These are phyloP conservation scores for Drosophila yakuba DNA, from an alignment of 1,140 invertebrate genomes.

Conservation along the genomic window DNA sequence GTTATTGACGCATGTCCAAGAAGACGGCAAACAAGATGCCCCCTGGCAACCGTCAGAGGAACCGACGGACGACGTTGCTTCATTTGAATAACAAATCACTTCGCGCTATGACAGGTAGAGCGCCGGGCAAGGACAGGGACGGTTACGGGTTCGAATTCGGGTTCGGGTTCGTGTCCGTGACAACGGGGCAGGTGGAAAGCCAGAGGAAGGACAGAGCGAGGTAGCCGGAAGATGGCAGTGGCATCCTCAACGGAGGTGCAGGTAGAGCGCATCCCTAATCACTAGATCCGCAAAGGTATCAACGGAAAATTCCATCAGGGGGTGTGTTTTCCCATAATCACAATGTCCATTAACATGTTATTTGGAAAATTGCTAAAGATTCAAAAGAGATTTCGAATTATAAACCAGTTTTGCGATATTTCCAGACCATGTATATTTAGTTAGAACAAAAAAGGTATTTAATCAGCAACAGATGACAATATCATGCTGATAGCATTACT, in stretches of 20 bases:
- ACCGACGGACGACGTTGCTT: slow-evolving; percentile 46
- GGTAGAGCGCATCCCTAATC: slow-evolving; percentile 9
- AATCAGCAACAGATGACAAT: slow-evolving; percentile 16
- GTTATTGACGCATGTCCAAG: slow-evolving; percentile 74
- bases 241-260: slow-evolving; percentile 12
- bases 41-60: slow-evolving; percentile 42
- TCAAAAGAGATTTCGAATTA: no score
- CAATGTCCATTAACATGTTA: slow-evolving; percentile 17
- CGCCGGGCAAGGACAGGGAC: slow-evolving; percentile 44
- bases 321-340: slow-evolving; percentile 8
- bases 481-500: slow-evolving; percentile 4
- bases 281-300: neutral
- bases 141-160: slow-evolving; percentile 15
- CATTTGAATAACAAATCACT: slow-evolving; percentile 80
- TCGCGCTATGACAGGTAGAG: slow-evolving; percentile 62
- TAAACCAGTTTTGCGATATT: no score
- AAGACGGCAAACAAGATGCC: slow-evolving; percentile 47
- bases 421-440: no score
- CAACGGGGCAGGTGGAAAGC: slow-evolving; percentile 33
- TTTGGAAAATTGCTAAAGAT: neutral
- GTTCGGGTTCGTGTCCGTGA: slow-evolving; percentile 11
- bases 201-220: neutral
- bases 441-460: neutral
- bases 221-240: slow-evolving; percentile 18
- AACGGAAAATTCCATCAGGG: slow-evolving; percentile 29